Evolutionary conservation across 2,797 vertebrate species (phyloP).

Genomic region (Pantherophis vulpinus): DNA sequence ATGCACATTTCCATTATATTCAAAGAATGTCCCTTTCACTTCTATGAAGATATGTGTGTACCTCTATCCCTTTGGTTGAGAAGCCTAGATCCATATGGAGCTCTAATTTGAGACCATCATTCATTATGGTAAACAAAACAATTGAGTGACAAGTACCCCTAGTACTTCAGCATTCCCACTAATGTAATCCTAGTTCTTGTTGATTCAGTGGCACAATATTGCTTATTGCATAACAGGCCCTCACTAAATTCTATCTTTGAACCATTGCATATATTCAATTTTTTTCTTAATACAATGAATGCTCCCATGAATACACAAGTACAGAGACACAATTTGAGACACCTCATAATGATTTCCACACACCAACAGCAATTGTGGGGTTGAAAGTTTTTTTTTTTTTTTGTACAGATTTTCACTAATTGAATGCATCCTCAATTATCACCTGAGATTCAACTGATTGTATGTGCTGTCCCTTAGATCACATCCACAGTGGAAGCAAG

Average conservation of each 20-base stretch:
- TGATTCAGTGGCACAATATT: constrained; percentile 8
- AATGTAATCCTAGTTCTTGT: not conserved
- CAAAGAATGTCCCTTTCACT: not conserved
- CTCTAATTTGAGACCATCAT: not conserved
- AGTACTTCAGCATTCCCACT: not conserved
- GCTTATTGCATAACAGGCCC: not conserved
- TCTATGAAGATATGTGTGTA: not conserved
- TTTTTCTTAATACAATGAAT: not conserved
- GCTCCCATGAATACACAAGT: not conserved
- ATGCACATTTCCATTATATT: not conserved
- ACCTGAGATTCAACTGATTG: not conserved
- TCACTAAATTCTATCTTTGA: constrained; percentile 1
- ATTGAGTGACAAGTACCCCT: not conserved
- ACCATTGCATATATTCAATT: not conserved
- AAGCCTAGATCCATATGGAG: not conserved
- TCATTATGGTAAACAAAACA: constrained; percentile 4
- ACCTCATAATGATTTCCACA: not conserved
- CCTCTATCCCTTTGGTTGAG: not conserved
- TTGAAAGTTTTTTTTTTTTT: not conserved
- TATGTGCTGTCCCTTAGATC: not conserved
- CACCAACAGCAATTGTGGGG: not conserved
- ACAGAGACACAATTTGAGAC: not conserved
- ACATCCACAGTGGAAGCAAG: not conserved
- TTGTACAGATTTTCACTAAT: not conserved
- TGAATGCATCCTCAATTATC: not conserved